These are phyloP conservation scores for Falco biarmicus DNA, from an alignment of 2,797 vertebrate genomes.

Conservation along the genomic window DNA sequence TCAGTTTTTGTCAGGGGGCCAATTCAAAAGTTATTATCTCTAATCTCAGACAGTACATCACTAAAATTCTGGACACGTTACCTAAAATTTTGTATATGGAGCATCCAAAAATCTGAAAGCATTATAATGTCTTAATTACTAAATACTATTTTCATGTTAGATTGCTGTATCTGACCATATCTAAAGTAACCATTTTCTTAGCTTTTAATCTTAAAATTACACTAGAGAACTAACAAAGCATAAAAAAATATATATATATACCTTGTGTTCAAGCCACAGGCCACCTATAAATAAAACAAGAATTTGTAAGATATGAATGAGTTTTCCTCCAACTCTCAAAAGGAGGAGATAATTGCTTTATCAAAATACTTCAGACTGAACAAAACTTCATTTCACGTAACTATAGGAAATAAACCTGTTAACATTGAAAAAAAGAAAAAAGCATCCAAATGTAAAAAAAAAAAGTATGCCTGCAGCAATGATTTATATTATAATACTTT, in stretches of 20 bases:
- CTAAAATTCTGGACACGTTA: neutral
- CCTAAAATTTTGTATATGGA: neutral
- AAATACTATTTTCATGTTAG: neutral
- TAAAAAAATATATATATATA: neutral
- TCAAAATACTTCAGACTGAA: neutral
- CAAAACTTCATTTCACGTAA: neutral
- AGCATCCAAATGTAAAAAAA: neutral
- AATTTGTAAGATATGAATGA: constrained; percentile 2
- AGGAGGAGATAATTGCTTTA: neutral
- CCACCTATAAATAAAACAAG: constrained; percentile 70
- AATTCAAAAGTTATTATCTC: neutral
- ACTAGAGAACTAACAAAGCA: neutral
- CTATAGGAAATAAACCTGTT: neutral
- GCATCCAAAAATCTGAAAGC: neutral
- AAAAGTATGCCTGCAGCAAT: neutral
- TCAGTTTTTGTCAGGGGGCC: neutral
- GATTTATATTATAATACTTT: neutral
- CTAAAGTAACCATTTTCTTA: neutral
- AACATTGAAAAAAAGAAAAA: neutral
- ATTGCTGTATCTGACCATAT: neutral
- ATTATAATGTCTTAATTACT: neutral
- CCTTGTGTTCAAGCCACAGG: constrained; percentile 77
- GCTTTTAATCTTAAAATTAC: neutral
- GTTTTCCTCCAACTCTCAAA: neutral
- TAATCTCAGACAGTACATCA: fast-evolving